phyloP scores from a whole-genome alignment of 2,797 vertebrate species.

The Protosalanx chinensis region DNA sequence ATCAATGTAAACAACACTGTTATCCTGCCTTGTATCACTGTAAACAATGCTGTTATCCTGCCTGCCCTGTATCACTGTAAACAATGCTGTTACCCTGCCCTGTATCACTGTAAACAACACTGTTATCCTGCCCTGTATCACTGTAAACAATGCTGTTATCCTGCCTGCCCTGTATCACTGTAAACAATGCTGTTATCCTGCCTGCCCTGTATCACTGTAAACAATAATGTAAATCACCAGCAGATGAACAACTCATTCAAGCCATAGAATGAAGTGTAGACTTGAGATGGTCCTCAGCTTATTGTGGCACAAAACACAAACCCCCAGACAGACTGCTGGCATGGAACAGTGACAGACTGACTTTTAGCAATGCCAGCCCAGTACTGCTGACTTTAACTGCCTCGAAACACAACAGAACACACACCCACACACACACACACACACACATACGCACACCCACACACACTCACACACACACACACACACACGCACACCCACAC shows the following conservation, averaged over 20 bases:
- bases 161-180: no score
- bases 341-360: conserved; percentile 35
- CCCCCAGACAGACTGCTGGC: conserved; percentile 45
- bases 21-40: no score
- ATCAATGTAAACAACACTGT: no score
- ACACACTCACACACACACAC: not conserved
- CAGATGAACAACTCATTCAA: not conserved
- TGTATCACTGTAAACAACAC: no score
- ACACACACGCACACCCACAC: no score
- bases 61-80: no score
- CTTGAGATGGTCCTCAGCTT: conserved; percentile 17
- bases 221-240: not conserved
- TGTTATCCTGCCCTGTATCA: no score
- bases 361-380: conserved; percentile 42
- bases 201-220: no score
- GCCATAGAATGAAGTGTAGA: conserved; percentile 10
- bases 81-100: no score
- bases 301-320: conserved; percentile 8
- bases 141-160: no score
- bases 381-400: conserved; percentile 6
- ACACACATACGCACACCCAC: conserved; percentile 22
- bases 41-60: no score
- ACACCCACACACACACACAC: conserved; percentile 18
- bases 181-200: no score
- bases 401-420: conserved; percentile 1